Evolutionary conservation across 2,113 vertebrate genomes (phyloP), one percentile per base, ranked within the genome.

Genomic region (Herpailurus yagouaroundi): DNA sequence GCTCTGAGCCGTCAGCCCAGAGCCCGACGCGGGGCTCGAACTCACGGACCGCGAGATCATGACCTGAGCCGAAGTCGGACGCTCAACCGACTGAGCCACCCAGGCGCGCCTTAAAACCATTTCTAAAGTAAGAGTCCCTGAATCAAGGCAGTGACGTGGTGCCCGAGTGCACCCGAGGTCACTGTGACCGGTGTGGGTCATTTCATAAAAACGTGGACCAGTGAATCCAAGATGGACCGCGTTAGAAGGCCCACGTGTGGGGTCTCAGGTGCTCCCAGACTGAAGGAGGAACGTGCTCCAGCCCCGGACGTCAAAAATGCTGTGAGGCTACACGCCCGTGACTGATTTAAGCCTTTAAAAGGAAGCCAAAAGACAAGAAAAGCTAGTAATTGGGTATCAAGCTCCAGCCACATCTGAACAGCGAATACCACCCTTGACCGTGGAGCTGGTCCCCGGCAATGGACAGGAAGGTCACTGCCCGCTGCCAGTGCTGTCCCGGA

Each of bases 211-310:
- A 74, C 11, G 38, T 12, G 52, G 55, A 38, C 7, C 45, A 9
- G 0, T 9, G 18, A 23, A 31, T 66, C 60, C 2, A 9, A 31
- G n/a, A 15, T 2, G 7, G 52, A 4, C 14, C 19, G 29, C 1
- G 8, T 31, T 4, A 41, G 89, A 19, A 27, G 12, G 52, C 45
- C n/a, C 52, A 6, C 5, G 14, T 16, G n/a, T 25, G 89, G 4
- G 12, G 16, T 18, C 21, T 60, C 57, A 60, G 21, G 57, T 57
- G 7, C 55, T 60, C 57, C 57, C 57, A 2, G 36, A 45, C 36
- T 23, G 27, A 41, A 13, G 36, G 52, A 74, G 36, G 31, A 86
- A 8, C 3, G 57, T 9, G 57, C 57, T 23, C 57, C 21, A 9
- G 57, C 57, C 57, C 57, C 21, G 57, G 57, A 60, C 21, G 7